Evolutionary conservation across 1,140 invertebrate genomes (phyloP), one percentile per base, ranked within the genome.

Genomic region (Gyrodactylus salaris): DNA sequence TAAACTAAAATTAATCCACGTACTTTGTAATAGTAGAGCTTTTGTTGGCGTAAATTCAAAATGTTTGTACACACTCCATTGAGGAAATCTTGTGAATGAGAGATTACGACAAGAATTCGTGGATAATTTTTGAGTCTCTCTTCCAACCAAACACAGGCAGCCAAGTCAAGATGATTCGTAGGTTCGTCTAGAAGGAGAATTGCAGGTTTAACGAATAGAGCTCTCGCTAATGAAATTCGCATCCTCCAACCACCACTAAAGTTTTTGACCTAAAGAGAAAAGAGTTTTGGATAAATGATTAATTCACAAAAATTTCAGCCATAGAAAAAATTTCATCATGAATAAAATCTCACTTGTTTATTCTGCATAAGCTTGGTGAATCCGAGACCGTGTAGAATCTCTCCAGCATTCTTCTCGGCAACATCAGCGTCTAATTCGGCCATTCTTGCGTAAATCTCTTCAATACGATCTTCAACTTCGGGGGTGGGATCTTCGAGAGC

Each of bases 31-130:
- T 92, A 93, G 78, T 94, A 90, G 0, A 99, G 84, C 73, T 88
- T 87, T 77, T 89, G 89, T 78, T 93, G 87, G 78, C 89, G 87
- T 78, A 99, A 85, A 81, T 98, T 92, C 77, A 98, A 87, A 74
- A 97, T 96, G 80, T 98, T 97, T 21, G 91, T 98, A 82, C 94
- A 99, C 68, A 99, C 91, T 74, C 93, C 93, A 81, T 99, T 99
- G 74, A 99, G 83, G 80, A 99, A 99, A 86, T 99, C 95, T 84
- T 99, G 94, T n/a, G 95, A 99, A 81, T 99, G 95, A 0, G 93
- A 98, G 76, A 98, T 92, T 71, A 99, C 86, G n/a, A 99, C 88
- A 76, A 99, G 82, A 81, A 97, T 97, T 77, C 92, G 84, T 81
- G 94, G 95, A 78, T 76, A 76, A 26, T 76, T 68, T 71, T 75